A percentile compares a stretch with the other conserved stretches of the same genome.
phyloP scores from a whole-genome alignment of 2,113 vertebrate genomes.

The Silurus glanis region DNA sequence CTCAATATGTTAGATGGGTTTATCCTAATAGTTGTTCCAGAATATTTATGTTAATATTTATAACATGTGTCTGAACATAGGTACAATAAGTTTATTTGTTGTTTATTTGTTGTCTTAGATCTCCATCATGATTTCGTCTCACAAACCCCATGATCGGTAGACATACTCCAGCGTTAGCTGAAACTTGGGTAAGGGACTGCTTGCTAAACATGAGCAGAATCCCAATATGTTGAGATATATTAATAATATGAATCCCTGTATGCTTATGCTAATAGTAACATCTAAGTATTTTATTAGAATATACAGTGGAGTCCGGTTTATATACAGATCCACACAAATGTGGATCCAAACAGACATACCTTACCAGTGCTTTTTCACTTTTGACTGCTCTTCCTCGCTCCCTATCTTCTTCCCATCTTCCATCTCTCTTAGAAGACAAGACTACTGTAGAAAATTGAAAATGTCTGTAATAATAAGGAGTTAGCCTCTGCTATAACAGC shows the following conservation, averaged over 20 bases:
- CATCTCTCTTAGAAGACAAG: not conserved
- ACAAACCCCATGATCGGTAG: not conserved
- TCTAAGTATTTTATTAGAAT: not conserved
- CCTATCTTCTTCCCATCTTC: not conserved
- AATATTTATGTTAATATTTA: not conserved
- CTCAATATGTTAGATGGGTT: not conserved
- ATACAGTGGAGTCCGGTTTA: not conserved
- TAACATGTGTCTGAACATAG: not conserved
- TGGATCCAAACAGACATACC: not conserved
- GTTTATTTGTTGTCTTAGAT: not conserved
- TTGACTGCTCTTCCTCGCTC: not conserved
- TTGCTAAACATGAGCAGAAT: not conserved
- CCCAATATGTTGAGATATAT: not conserved
- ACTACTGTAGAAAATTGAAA: constrained; percentile 14
- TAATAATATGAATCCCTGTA: not conserved
- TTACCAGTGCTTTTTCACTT: not conserved
- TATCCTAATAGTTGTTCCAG: not conserved
- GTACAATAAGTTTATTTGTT: not conserved
- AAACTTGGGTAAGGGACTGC: not conserved
- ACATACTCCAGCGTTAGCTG: not conserved
- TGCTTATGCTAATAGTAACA: too few species aligned
- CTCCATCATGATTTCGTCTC: too few species aligned
- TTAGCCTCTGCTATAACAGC: not conserved
- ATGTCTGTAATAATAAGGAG: not conserved
- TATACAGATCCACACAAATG: not conserved